Conservation (phyloP, 2,797 vertebrate genomes). For the Adelosebastes latens region DNA sequence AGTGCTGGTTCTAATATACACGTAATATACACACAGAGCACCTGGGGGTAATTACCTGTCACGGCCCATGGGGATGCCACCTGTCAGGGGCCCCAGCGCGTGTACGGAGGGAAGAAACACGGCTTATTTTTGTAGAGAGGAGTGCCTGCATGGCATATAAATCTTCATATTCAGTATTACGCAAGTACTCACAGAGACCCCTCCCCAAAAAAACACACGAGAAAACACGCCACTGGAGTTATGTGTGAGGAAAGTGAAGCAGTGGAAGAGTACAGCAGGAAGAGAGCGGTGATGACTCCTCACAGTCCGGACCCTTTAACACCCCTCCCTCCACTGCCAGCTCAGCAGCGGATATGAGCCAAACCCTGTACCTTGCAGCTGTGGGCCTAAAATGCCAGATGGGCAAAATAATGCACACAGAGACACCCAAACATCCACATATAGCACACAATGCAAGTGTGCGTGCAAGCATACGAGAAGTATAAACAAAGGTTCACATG, state of each 20-base stretch:
- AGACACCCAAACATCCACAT: conserved; percentile 44
- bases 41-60: conserved; percentile 67
- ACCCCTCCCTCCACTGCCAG: conserved; percentile 53
- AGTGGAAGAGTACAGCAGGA: conserved; percentile 50
- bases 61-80: conserved; percentile 28
- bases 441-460: conserved; percentile 26
- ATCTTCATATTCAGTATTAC: conserved; percentile 12
- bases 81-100: conserved; percentile 37
- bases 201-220: conserved; percentile 15
- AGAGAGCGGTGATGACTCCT: conserved; percentile 47
- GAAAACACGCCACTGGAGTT: conserved; percentile 3
- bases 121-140: conserved; percentile 32
- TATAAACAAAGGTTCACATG: conserved; percentile 52
- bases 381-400: conserved; percentile 56
- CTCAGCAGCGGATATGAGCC: conserved; percentile 67
- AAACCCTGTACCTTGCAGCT: conserved; percentile 63
- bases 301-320: conserved; percentile 44
- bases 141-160: neutral
- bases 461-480: conserved; percentile 15
- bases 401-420: conserved; percentile 48
- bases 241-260: conserved; percentile 6
- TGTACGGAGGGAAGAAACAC: conserved; percentile 17
- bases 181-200: neutral
- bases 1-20: conserved; percentile 1
- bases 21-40: conserved; percentile 15